A percentile compares a stretch with the other conserved stretches of the same genome.
Conservation (phyloP, 1,140 invertebrate genomes). For the Melipona quadrifasciata region DNA sequence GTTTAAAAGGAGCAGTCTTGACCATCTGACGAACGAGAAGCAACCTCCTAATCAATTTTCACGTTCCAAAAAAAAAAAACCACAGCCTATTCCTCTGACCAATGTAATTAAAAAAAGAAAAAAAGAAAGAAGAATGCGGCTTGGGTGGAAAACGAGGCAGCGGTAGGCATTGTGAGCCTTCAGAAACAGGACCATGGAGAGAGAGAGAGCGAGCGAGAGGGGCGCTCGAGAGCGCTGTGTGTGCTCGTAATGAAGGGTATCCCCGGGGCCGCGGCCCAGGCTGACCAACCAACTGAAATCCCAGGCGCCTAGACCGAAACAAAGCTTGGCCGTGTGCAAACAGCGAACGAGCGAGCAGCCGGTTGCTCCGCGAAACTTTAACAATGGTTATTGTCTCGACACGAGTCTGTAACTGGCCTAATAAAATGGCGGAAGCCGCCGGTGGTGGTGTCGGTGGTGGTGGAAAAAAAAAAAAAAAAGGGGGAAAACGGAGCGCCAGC, state of each 20-base stretch:
- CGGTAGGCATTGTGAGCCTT: background rate
- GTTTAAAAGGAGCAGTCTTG: no score
- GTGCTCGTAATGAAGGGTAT: constrained; percentile 3
- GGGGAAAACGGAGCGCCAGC: constrained; percentile 1
- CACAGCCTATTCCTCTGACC: background rate
- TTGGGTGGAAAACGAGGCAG: background rate
- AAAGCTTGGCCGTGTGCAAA: constrained; percentile 58
- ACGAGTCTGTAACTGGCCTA: constrained; percentile 63
- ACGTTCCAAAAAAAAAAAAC: no score
- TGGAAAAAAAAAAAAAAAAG: background rate
- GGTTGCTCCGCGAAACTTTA: constrained; percentile 60
- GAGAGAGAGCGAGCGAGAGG: no score
- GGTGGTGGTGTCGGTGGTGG: background rate
- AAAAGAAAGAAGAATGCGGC: background rate
- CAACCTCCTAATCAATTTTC: no score
- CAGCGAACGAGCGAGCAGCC: background rate
- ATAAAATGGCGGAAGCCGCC: constrained; percentile 65
- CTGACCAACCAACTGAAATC: constrained; percentile 27
- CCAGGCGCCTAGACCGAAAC: constrained; percentile 40
- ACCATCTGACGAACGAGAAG: no score
- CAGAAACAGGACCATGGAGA: background rate
- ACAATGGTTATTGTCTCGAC: constrained; percentile 75
- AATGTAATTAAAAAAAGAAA: background rate
- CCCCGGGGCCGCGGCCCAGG: background rate
- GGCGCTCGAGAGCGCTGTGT: no score